Conservation (phyloP, 1,140 invertebrate genomes). For the Trichonephila clavipes region DNA sequence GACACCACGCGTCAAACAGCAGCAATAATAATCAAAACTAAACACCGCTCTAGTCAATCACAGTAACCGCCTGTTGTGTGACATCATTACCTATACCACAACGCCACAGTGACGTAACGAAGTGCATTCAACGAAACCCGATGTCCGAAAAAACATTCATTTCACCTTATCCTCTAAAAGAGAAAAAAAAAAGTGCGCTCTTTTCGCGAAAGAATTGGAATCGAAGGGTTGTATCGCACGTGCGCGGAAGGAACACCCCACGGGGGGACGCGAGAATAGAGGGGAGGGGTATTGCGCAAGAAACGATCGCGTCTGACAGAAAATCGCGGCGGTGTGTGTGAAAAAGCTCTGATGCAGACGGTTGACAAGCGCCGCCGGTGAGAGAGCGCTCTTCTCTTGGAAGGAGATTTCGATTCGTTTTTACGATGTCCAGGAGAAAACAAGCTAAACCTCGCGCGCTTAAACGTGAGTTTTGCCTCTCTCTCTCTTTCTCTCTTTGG, state of each 20-base stretch:
- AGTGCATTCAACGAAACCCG: background rate
- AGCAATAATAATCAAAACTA: no score
- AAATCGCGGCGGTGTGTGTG: slow-evolving; percentile 39
- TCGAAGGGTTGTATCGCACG: slow-evolving; percentile 36
- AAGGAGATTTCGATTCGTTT: background rate
- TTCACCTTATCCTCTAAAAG: background rate
- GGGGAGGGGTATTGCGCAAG: slow-evolving; percentile 45
- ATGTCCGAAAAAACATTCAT: background rate
- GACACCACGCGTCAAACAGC: no score
- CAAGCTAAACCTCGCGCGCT: slow-evolving; percentile 83
- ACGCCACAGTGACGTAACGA: background rate
- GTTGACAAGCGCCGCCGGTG: slow-evolving; percentile 31
- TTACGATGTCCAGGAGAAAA: slow-evolving; percentile 82
- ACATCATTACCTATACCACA: background rate
- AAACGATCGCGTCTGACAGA: slow-evolving; percentile 51
- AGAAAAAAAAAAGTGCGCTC: background rate
- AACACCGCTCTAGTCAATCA: background rate
- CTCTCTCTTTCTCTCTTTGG: background rate
- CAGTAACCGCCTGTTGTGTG: background rate
- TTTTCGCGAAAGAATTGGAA: slow-evolving; percentile 6
- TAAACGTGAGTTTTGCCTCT: slow-evolving; percentile 82
- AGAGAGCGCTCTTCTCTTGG: background rate
- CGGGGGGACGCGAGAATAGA: slow-evolving; percentile 5
- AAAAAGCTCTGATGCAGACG: slow-evolving; percentile 34
- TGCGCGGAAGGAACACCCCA: background rate